Base-by-base conservation (phyloP, 2,888 invertebrate genomes). In the Plebejus anna region DNA sequence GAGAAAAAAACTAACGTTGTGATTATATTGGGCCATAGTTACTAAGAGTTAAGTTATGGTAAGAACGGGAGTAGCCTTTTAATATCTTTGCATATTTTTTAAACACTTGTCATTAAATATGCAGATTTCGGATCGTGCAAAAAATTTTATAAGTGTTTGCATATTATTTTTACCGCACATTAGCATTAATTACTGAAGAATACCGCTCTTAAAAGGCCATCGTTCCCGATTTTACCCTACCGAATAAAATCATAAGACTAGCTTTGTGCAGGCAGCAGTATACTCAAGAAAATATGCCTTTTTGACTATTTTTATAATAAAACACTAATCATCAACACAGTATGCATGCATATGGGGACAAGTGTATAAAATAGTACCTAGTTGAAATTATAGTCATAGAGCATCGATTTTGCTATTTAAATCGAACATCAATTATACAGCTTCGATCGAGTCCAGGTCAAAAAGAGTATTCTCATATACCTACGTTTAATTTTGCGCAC, bases 351-450 rank as follows among this genome's bases (percentile, higher is more conserved):
- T 71, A 55, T 47, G 55, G 71, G 38, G 70, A 70, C 70, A 71
- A 71, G 66, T 32, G 32, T 66, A 66, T 66, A 66, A 66, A 71
- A 36, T 71, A 71, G n/a, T 71, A 71, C 3, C 38, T 71, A 42
- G n/a, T 71, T 71, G 7, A 42, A 42, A 71, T 42, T 71, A 22
- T 71, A 71, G 71, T 42, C n/a, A 42, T 42, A 22, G 16, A 55
- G 16, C 55, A 55, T 55, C 55, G 4, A 55, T 55, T 55, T 13
- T 55, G 55, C 55, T 55, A 55, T 16, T 55, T 55, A 55, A 16
- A 55, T 55, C 55, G 0, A 55, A 55, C 16, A 16, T 55, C 4
- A 55, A 55, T 22, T 22, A 22, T 55, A 16, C 55, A 55, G 55
- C 55, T 55, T 55, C 55, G 16, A 16, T 13, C 13, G 13, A 16